Conservation (phyloP, 2,113 vertebrate species). For the Gobius niger region DNA sequence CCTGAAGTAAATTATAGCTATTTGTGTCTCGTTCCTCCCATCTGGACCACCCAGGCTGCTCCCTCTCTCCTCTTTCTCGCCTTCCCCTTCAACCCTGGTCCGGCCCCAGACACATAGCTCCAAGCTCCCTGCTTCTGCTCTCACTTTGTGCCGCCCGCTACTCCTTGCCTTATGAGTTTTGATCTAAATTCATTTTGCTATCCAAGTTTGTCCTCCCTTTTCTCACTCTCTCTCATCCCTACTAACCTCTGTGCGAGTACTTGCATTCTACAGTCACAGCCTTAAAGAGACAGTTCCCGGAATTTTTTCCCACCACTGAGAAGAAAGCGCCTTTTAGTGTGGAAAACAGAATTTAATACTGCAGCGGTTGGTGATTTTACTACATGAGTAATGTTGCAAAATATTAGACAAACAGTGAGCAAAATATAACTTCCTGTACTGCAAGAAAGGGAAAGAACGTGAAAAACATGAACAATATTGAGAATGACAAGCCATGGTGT, state of each 20-base stretch:
- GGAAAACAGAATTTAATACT: constrained; percentile 48
- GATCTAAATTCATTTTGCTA: constrained; percentile 24
- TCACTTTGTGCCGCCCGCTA: constrained; percentile 34
- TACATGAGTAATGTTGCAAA: constrained; percentile 26
- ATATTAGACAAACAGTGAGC: constrained; percentile 30
- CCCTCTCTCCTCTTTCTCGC: constrained; percentile 65
- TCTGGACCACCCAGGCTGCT: constrained; percentile 85
- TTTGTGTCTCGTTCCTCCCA: constrained; percentile 87
- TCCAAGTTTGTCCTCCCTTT: constrained; percentile 30
- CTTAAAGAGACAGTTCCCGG: constrained; percentile 80
- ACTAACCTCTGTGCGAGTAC: constrained; percentile 43
- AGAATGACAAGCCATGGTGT: constrained; percentile 37
- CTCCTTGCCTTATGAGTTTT: constrained; percentile 33
- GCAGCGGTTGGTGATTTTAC: constrained; percentile 46
- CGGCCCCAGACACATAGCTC: constrained; percentile 65
- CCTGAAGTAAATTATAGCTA: constrained; percentile 88
- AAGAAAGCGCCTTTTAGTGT: constrained; percentile 58
- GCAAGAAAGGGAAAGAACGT: constrained; percentile 29
- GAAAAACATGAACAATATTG: constrained; percentile 39
- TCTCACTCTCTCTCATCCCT: constrained; percentile 52
- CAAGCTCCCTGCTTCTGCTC: constrained; percentile 33
- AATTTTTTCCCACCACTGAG: constrained; percentile 62
- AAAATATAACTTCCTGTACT: constrained; percentile 39
- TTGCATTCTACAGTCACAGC: constrained; percentile 49
- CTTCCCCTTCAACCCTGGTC: constrained; percentile 63